These are phyloP conservation scores for Siphonodentalium dalli DNA, from an alignment of 2,888 invertebrate genomes.

Conservation along the genomic window DNA sequence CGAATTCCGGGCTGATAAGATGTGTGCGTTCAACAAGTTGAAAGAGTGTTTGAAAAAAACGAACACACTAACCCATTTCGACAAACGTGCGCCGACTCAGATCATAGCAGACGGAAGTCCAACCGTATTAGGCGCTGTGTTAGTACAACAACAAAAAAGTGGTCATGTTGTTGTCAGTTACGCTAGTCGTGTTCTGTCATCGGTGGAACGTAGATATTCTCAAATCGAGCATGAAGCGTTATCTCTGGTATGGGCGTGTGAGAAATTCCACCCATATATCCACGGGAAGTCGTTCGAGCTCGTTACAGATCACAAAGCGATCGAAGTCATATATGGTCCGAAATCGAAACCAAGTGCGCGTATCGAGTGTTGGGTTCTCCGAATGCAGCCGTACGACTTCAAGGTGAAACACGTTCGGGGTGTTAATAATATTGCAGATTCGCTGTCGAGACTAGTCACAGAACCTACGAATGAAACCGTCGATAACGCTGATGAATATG, in stretches of 20 bases:
- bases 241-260: constrained; percentile 37
- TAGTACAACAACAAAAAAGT: constrained; percentile 22
- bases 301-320: constrained; percentile 46
- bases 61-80: constrained; percentile 13
- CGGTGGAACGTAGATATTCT: constrained; percentile 23
- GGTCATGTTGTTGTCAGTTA: constrained; percentile 24
- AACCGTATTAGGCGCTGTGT: constrained; percentile 28
- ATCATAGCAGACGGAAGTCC: constrained; percentile 24
- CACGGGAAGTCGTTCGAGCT: constrained; percentile 31
- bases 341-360: constrained; percentile 39
- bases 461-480: background rate
- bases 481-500: background rate
- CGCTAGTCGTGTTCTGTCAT: constrained; percentile 22
- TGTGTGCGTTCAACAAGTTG: constrained; percentile 2
- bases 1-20: background rate
- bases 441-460: constrained; percentile 17
- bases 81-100: constrained; percentile 11
- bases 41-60: constrained; percentile 1
- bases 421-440: constrained; percentile 25
- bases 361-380: constrained; percentile 40
- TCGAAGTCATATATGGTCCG: constrained; percentile 36
- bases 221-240: constrained; percentile 36
- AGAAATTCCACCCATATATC: constrained; percentile 39
- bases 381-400: constrained; percentile 31
- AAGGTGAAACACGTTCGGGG: constrained; percentile 23